Evolutionary conservation across 1,140 invertebrate genomes (phyloP), one percentile per base, ranked within the genome.

Genomic region (Brachystomella parvula): DNA sequence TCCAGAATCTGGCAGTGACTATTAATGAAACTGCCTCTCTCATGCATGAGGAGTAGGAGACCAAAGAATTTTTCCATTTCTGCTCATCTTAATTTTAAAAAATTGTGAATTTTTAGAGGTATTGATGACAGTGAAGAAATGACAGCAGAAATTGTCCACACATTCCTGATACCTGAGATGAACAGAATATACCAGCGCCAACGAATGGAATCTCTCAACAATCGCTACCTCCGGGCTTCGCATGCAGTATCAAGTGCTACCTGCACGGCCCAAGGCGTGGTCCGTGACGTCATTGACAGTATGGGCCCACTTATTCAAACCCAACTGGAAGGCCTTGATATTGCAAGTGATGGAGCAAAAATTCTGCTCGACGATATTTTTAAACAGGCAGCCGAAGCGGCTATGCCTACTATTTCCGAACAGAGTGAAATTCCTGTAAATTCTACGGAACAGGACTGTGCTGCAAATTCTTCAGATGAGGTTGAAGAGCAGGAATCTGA

Each of bases 131-230:
- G 81, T 67, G 81, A 85, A 73, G 83, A 85, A 76, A 78, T 84
- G 69, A 78, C 84, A 19, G 79, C 83, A 15, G 82, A 85, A 69
- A 75, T 86, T 64, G 80, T 86, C 57, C 81, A 84, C 64, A 81
- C 82, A 66, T 86, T 85, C 73, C 76, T 86, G 21, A 75, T 86
- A 62, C 84, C 84, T 1, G 83, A 86, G 76, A 80, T 82, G 19
- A 74, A 78, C 66, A 53, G 71, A 39, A 21, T 67, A 15, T 67
- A 61, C 31, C 47, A 67, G 17, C 35, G 53, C 24, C 9, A 56
- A 26, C 12, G 32, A 33, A 31, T 67, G 56, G 47, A 63, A 0
- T 53, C 44, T 28, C 35, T 69, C 30, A 35, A 67, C 12, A 33
- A 28, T 3, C 66, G 68, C 12, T 70, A 65, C 39, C 57, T 35